Evolutionary conservation across 1,140 invertebrate genomes (phyloP).

Genomic region (Euura saliciscinereae): DNA sequence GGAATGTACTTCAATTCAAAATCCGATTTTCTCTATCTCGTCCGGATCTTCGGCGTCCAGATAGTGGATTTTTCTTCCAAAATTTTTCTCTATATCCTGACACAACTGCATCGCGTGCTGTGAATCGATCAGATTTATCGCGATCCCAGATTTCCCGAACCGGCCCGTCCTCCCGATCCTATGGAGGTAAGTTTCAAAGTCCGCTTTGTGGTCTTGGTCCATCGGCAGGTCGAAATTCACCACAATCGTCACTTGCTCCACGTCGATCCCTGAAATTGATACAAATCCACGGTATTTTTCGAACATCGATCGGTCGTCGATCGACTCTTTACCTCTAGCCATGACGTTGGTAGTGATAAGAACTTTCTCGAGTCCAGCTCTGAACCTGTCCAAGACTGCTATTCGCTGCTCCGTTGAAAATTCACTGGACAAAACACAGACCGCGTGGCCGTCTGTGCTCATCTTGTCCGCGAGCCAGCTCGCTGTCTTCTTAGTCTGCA

Average conservation of each 20-base stretch:
- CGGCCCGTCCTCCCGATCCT: slow-evolving; percentile 95
- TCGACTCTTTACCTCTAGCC: slow-evolving; percentile 65
- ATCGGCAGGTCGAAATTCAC: slow-evolving; percentile 98
- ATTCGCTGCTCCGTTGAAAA: slow-evolving; percentile 92
- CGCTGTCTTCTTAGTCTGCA: slow-evolving; percentile 87
- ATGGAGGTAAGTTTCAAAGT: slow-evolving; percentile 97
- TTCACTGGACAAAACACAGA: slow-evolving; percentile 91
- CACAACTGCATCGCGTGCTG: slow-evolving; percentile 73
- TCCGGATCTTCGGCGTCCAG: slow-evolving; percentile 89
- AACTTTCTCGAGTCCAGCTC: slow-evolving; percentile 91
- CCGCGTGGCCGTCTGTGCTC: slow-evolving; percentile 90
- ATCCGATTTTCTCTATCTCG: slow-evolving; percentile 90
- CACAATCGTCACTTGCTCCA: slow-evolving; percentile 96
- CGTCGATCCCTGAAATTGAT: slow-evolving; percentile 82
- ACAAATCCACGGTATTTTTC: background rate
- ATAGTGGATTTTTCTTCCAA: slow-evolving; percentile 82
- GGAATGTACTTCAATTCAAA: slow-evolving; percentile 40
- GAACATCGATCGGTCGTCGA: background rate
- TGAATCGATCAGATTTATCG: slow-evolving; percentile 92
- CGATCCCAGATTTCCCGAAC: slow-evolving; percentile 94
- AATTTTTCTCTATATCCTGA: slow-evolving; percentile 86
- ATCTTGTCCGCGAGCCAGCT: slow-evolving; percentile 89
- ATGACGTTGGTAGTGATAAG: slow-evolving; percentile 98
- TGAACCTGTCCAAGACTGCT: slow-evolving; percentile 88
- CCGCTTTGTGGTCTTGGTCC: slow-evolving; percentile 77